Conservation (phyloP, 2,888 invertebrate genomes). For the Megamerina dolium region DNA sequence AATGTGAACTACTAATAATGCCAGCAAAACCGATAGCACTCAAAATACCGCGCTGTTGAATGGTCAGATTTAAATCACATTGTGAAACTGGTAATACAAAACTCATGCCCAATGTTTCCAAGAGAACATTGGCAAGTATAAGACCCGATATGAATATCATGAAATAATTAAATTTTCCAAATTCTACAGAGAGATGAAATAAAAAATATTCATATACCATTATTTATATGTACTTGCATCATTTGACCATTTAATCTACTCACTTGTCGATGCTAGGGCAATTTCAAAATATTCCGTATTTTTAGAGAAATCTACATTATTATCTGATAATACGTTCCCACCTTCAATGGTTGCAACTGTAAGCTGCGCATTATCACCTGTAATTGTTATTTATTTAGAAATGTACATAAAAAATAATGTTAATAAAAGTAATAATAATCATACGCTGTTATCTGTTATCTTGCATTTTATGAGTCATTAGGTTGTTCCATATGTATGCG, state of each 20-base stretch:
- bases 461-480: no score
- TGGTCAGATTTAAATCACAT: conserved; percentile 47
- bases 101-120: conserved; percentile 51
- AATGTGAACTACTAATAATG: conserved; percentile 53
- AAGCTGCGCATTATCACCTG: conserved; percentile 20
- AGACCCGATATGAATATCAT: conserved; percentile 52
- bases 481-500: no score
- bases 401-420: no score
- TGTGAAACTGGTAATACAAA: conserved; percentile 53
- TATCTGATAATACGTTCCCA: conserved; percentile 23
- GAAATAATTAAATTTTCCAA: conserved; percentile 52
- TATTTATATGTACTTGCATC: background rate
- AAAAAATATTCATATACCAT: background rate
- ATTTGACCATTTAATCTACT: conserved; percentile 15
- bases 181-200: conserved; percentile 43
- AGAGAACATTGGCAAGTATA: conserved; percentile 50
- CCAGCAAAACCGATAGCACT: conserved; percentile 48
- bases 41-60: conserved; percentile 45
- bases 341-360: conserved; percentile 26
- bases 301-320: conserved; percentile 22
- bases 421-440: no score
- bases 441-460: no score
- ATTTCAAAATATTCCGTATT: conserved; percentile 30
- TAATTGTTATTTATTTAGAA: background rate
- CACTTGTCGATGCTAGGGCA: conserved; percentile 31